Conservation (phyloP, 2,113 vertebrate species). For the Poeciliopsis prolifica region DNA sequence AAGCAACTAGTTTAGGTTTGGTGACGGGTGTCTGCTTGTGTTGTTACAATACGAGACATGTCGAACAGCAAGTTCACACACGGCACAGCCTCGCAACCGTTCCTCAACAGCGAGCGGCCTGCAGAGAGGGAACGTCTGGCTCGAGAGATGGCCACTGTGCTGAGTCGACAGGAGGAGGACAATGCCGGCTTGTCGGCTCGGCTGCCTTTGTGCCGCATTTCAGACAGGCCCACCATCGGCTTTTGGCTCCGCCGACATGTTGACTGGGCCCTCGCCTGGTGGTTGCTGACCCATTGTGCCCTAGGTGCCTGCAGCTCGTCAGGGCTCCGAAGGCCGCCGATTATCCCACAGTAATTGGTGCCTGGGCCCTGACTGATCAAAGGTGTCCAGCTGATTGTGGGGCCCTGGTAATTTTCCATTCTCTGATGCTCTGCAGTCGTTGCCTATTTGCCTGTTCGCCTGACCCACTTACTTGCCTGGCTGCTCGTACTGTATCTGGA, state of each 20-base stretch:
- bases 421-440: conserved; percentile 39
- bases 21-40: no score
- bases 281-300: conserved; percentile 66
- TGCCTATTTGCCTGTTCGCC: conserved; percentile 22
- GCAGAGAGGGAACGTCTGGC: conserved; percentile 46
- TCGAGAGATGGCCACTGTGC: conserved; percentile 49
- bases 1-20: no score
- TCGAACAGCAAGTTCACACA: conserved; percentile 34
- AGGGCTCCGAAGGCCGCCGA: conserved; percentile 44
- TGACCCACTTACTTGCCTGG: conserved; percentile 27
- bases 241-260: conserved; percentile 51
- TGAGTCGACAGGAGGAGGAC: conserved; percentile 66
- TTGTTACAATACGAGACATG: not conserved
- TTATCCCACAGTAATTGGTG: conserved; percentile 70
- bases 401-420: conserved; percentile 66
- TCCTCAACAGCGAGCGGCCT: conserved; percentile 37
- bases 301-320: conserved; percentile 54
- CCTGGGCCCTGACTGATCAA: conserved; percentile 59
- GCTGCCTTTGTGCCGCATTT: conserved; percentile 58
- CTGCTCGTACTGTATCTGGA: not conserved
- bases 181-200: conserved; percentile 63
- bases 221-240: conserved; percentile 47
- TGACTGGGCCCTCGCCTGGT: conserved; percentile 58
- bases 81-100: conserved; percentile 27
- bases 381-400: conserved; percentile 61